Evolutionary conservation across 2,888 invertebrate species (phyloP).

Genomic region (Calameuta pallipes): DNA sequence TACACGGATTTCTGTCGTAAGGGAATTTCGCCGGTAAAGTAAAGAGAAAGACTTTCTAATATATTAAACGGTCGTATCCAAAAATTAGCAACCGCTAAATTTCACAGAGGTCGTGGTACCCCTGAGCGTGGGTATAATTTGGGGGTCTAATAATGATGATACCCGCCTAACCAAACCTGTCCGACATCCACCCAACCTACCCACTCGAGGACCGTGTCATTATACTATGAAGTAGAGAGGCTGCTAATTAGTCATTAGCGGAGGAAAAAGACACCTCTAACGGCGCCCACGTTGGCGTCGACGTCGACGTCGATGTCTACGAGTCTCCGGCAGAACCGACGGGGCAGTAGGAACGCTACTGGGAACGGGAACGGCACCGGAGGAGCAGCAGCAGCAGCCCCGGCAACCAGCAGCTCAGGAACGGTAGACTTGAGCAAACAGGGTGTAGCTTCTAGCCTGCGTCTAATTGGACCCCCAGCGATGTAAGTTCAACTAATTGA

Average conservation of each 20-base stretch:
- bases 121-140: conserved; percentile 41
- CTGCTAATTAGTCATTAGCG: conserved; percentile 67
- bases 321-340: background rate
- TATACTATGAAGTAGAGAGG: conserved; percentile 59
- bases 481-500: conserved; percentile 66
- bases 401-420: conserved; percentile 27
- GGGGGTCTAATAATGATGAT: conserved; percentile 56
- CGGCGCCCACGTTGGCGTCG: conserved; percentile 17
- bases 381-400: conserved; percentile 29
- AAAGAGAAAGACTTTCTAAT: background rate
- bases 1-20: background rate
- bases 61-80: background rate
- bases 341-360: conserved; percentile 30
- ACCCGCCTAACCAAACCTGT: conserved; percentile 23
- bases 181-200: conserved; percentile 19
- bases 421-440: conserved; percentile 63
- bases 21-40: background rate
- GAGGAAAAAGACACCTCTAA: conserved; percentile 63
- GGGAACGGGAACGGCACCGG: conserved; percentile 20
- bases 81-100: background rate
- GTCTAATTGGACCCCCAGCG: conserved; percentile 66
- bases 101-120: background rate
- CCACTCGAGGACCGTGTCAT: conserved; percentile 53
- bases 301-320: conserved; percentile 14
- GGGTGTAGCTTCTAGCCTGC: conserved; percentile 62